These are phyloP conservation scores for Monoplex corrugatus DNA, from an alignment of 2,888 invertebrate species.

Conservation along the genomic window DNA sequence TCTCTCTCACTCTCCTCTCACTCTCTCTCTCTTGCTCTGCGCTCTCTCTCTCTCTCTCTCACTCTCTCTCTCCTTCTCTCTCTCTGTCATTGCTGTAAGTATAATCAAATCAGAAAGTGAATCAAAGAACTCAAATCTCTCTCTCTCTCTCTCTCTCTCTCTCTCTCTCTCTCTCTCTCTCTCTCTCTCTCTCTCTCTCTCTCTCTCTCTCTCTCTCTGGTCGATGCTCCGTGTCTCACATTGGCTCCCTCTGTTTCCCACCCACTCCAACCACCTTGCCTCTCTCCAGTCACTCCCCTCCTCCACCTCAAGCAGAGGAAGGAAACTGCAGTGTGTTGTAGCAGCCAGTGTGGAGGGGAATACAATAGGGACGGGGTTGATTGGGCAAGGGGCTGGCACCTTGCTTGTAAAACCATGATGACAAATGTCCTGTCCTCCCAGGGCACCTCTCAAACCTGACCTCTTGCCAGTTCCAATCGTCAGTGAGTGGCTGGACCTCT, in stretches of 20 bases:
- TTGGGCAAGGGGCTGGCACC: not conserved
- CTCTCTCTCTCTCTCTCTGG: too few relatives aligned
- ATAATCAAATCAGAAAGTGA: too few relatives aligned
- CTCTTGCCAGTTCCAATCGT: slow-evolving; percentile 37
- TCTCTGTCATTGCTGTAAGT: not conserved
- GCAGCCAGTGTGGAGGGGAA: slow-evolving; percentile 8
- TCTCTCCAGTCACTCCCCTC: not conserved
- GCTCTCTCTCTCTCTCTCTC: not conserved
- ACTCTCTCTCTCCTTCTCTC: not conserved
- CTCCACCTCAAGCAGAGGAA: not conserved
- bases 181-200: too few relatives aligned
- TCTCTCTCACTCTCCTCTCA: too few relatives aligned
- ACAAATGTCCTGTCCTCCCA: not conserved
- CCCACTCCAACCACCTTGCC: too few relatives aligned
- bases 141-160: not conserved
- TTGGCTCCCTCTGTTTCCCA: too few relatives aligned
- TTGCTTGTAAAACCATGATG: not conserved
- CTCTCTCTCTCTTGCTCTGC: too few relatives aligned
- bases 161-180: not conserved
- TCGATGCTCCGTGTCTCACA: too few relatives aligned
- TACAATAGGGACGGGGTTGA: slow-evolving; percentile 4
- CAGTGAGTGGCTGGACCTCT: slow-evolving; percentile 38
- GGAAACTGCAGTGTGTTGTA: not conserved
- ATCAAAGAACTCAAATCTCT: not conserved
- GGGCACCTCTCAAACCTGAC: not conserved